phyloP scores from a whole-genome alignment of 2,113 vertebrate genomes.

The Monarcha castaneiventris region DNA sequence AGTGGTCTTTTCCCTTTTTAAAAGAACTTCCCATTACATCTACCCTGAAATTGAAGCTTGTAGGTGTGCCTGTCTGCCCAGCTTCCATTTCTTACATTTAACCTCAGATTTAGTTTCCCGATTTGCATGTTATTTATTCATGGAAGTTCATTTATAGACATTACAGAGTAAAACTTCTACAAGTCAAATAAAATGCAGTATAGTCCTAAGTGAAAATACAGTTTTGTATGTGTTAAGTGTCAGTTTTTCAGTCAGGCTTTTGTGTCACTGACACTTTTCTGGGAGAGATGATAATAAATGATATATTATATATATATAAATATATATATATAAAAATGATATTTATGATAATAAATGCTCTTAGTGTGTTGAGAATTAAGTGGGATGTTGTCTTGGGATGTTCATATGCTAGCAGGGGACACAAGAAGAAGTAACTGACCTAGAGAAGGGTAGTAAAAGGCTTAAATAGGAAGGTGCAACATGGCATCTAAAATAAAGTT shows the following conservation, averaged over 20 bases:
- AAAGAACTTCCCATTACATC: conserved; percentile 15
- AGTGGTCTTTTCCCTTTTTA: conserved; percentile 49
- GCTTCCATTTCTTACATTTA: conserved; percentile 53
- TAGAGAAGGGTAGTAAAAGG: background rate
- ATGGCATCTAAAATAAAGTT: background rate
- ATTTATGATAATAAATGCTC: background rate
- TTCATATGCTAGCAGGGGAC: background rate
- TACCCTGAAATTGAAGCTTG: conserved; percentile 26
- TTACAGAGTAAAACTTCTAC: background rate
- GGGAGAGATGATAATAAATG: background rate
- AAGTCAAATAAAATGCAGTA: background rate
- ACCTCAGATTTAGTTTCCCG: conserved; percentile 39
- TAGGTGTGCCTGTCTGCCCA: conserved; percentile 15
- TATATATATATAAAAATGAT: too few relatives aligned
- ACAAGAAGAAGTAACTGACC: background rate
- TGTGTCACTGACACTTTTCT: background rate
- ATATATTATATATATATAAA: too few relatives aligned
- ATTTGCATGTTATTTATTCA: conserved; percentile 46
- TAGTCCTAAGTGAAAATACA: background rate
- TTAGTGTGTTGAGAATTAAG: background rate
- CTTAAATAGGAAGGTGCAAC: background rate
- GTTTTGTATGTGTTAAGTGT: background rate
- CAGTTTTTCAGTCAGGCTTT: background rate
- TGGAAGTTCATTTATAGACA: background rate
- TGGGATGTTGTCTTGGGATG: background rate